These are phyloP conservation scores for Puntigrus tetrazona DNA, from an alignment of 2,113 vertebrate genomes.

Conservation along the genomic window DNA sequence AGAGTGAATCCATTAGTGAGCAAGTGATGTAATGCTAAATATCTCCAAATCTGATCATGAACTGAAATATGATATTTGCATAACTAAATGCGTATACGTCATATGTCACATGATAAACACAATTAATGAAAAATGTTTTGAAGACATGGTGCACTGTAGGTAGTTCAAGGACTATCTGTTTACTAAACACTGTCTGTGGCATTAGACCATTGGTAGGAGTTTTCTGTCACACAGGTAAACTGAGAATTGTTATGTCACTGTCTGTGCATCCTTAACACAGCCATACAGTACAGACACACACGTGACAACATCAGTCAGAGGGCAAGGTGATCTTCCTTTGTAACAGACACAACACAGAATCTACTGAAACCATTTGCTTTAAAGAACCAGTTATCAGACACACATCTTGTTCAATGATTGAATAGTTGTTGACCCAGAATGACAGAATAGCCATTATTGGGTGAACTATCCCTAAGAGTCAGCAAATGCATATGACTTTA, in stretches of 20 bases:
- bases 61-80: neutral
- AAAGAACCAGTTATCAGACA: neutral
- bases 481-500: neutral
- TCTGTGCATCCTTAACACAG: slow-evolving; percentile 46
- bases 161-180: slow-evolving; percentile 6
- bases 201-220: slow-evolving; percentile 20
- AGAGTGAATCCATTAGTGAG: too few relatives aligned
- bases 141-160: neutral
- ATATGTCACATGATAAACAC: neutral
- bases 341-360: slow-evolving; percentile 44
- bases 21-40: too few relatives aligned
- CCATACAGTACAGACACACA: neutral
- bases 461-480: too few relatives aligned
- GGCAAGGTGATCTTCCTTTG: slow-evolving; percentile 57
- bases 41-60: too few relatives aligned
- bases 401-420: too few relatives aligned
- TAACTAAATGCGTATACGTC: neutral
- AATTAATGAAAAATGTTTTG: neutral
- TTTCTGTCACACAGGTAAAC: slow-evolving; percentile 50
- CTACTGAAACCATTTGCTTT: neutral
- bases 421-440: too few relatives aligned
- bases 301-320: slow-evolving; percentile 42
- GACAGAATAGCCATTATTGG: neutral
- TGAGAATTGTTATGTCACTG: slow-evolving; percentile 48
- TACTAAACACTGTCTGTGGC: slow-evolving; percentile 9